Evolutionary conservation across 2,113 vertebrate species (phyloP).

Genomic region (Dissostichus mawsoni): DNA sequence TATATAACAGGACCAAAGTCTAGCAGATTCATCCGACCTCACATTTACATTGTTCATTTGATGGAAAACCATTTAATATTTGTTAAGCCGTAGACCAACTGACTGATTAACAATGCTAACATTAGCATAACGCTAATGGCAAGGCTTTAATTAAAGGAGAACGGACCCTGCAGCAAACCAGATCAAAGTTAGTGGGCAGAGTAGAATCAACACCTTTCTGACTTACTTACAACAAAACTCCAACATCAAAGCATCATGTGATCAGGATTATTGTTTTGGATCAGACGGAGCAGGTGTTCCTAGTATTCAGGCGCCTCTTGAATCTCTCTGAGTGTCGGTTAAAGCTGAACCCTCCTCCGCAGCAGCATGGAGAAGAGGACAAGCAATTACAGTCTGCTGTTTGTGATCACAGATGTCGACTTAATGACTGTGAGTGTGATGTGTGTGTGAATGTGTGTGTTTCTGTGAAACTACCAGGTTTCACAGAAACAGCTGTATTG

Average conservation of each 20-base stretch:
- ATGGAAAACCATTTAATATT: no score
- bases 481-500: no score
- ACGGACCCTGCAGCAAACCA: background rate
- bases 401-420: conserved; percentile 47
- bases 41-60: no score
- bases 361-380: conserved; percentile 31
- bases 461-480: background rate
- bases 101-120: no score
- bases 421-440: conserved; percentile 34
- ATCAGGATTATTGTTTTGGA: background rate
- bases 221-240: background rate
- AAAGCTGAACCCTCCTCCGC: conserved; percentile 38
- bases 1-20: background rate
- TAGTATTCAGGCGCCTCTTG: conserved; percentile 6
- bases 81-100: background rate
- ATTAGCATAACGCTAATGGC: background rate
- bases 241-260: background rate
- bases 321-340: conserved; percentile 9
- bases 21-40: background rate
- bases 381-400: conserved; percentile 31
- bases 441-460: background rate
- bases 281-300: conserved; percentile 30
- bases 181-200: background rate
- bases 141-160: background rate
- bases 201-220: background rate